These are phyloP conservation scores for Leucosticte australis DNA, from an alignment of 2,113 vertebrate genomes.

Conservation along the genomic window DNA sequence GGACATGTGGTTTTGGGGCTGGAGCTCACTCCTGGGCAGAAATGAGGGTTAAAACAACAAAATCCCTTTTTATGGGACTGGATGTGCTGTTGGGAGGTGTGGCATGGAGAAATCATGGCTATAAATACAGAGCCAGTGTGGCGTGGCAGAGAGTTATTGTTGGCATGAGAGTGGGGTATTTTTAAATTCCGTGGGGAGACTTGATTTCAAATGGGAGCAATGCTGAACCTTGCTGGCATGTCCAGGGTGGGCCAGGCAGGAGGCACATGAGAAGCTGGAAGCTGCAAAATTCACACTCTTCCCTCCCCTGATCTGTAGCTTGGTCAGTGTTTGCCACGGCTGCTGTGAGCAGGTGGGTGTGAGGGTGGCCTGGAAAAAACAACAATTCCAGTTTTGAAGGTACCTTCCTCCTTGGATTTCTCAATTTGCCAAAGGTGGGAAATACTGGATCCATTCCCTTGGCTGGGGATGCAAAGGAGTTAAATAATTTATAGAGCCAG, in stretches of 20 bases:
- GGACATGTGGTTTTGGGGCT: neutral
- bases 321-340: neutral
- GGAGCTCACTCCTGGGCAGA: neutral
- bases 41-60: neutral
- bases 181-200: neutral
- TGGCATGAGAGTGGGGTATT: neutral
- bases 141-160: neutral
- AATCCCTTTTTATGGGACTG: neutral
- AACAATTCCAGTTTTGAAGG: accelerated
- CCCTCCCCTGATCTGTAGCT: neutral
- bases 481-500: neutral
- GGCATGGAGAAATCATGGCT: neutral
- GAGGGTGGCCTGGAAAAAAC: neutral
- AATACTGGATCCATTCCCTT: accelerated
- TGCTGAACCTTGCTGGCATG: neutral
- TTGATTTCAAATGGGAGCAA: neutral
- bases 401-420: neutral
- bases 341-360: neutral
- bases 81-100: neutral
- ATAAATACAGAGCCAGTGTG: neutral
- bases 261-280: neutral
- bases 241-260: neutral
- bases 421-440: neutral
- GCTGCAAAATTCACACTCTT: neutral
- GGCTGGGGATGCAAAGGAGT: neutral